Percentiles rank a stretch among this genome's conserved stretches.
Evolutionary conservation across 2,113 vertebrate species (phyloP).

Genomic region (Syngnathus typhle): DNA sequence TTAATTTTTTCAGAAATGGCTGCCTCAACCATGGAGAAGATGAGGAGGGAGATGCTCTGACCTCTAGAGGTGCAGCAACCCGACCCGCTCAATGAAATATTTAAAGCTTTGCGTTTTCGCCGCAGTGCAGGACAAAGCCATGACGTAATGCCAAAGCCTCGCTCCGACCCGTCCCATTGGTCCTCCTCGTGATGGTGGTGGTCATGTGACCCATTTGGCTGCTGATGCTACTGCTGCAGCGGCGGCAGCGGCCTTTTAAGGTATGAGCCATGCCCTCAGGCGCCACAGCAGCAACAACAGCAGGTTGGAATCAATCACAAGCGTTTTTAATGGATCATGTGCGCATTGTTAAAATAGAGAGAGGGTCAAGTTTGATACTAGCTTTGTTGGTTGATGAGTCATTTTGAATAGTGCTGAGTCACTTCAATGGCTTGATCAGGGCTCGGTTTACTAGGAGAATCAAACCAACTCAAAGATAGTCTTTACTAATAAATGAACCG

Average conservation of each 20-base stretch:
- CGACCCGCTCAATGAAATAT: slow-evolving; percentile 76
- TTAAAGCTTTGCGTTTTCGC: slow-evolving; percentile 68
- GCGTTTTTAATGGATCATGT: background rate
- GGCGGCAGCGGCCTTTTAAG: slow-evolving; percentile 51
- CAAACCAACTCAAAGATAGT: background rate
- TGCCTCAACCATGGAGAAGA: slow-evolving; percentile 2
- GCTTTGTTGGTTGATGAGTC: background rate
- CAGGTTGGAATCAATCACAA: background rate
- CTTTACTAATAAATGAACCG: slow-evolving; percentile 68
- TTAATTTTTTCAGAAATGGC: background rate
- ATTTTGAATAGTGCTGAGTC: background rate
- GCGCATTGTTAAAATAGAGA: background rate
- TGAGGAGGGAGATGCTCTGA: slow-evolving; percentile 39
- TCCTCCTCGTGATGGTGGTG: background rate
- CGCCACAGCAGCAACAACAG: slow-evolving; percentile 46
- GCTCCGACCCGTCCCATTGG: slow-evolving; percentile 41
- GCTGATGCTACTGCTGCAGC: background rate
- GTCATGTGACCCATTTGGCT: slow-evolving; percentile 58
- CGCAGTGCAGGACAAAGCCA: slow-evolving; percentile 68
- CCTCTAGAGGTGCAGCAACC: slow-evolving; percentile 69
- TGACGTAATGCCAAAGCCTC: slow-evolving; percentile 61
- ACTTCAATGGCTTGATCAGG: background rate
- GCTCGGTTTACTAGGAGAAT: background rate
- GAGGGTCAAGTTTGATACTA: background rate
- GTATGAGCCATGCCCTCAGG: slow-evolving; percentile 48